Evolutionary conservation across 1,140 invertebrate genomes (phyloP).

Genomic region (Neodiprion lecontei): DNA sequence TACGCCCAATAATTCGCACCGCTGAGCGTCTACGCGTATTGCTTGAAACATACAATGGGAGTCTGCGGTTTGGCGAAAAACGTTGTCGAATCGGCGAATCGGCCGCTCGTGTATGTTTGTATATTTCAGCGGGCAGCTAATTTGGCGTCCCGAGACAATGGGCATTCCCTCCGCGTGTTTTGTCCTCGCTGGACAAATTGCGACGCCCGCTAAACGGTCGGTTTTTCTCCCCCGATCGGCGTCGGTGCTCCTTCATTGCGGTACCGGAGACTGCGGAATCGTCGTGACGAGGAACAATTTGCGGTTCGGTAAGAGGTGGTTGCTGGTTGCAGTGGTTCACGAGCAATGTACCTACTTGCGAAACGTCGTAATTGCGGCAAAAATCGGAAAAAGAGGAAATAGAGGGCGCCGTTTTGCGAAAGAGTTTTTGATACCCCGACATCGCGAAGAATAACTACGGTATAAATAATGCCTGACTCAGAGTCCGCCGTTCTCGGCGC

Average conservation of each 20-base stretch:
- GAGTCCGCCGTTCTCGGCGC: conserved; percentile 12
- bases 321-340: too few species aligned
- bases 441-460: neutral
- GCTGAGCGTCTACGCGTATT: neutral
- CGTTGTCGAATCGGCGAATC: neutral
- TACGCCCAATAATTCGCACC: conserved; percentile 21
- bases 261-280: neutral
- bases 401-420: neutral
- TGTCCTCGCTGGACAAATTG: conserved; percentile 56
- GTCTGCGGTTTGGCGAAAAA: neutral
- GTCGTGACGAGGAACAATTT: too few species aligned
- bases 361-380: neutral
- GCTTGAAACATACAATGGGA: neutral
- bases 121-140: neutral
- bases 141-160: conserved; percentile 43
- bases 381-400: neutral
- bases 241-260: neutral
- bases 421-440: too few species aligned
- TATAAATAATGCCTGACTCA: conserved; percentile 51
- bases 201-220: conserved; percentile 53
- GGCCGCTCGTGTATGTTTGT: neutral
- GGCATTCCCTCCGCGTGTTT: conserved; percentile 53
- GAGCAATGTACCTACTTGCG: neutral
- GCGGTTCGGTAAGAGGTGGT: too few species aligned
- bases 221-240: conserved; percentile 43